These are phyloP conservation scores for Noctua fimbriata DNA, from an alignment of 2,888 invertebrate species.

Conservation along the genomic window DNA sequence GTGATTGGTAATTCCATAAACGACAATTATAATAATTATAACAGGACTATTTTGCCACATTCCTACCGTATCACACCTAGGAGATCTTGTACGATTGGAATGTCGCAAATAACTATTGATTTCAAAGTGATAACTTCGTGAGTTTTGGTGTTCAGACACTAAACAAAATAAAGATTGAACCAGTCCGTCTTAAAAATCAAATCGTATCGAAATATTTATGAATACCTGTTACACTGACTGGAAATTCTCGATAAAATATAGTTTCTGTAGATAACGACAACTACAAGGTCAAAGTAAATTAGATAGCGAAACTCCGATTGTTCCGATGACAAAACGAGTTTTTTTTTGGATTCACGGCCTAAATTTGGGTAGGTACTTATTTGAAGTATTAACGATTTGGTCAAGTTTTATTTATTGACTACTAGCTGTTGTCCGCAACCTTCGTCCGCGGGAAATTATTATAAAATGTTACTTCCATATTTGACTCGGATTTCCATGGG, in stretches of 20 bases:
- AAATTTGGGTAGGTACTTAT: not conserved
- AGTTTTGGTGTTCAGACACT: not conserved
- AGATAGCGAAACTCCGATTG: not conserved
- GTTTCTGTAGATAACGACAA: not conserved
- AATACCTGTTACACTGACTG: not conserved
- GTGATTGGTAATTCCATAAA: constrained; percentile 16
- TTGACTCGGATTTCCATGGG: too few species aligned
- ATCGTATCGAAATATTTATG: not conserved
- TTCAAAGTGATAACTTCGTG: not conserved
- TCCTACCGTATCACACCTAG: constrained; percentile 35
- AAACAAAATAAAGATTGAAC: not conserved
- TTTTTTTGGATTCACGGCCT: not conserved
- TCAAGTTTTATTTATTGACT: too few species aligned
- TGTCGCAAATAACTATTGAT: constrained; percentile 20
- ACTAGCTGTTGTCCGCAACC: too few species aligned
- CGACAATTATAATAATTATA: constrained; percentile 19
- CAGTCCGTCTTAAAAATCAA: not conserved
- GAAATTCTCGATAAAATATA: not conserved
- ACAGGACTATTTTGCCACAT: constrained; percentile 30
- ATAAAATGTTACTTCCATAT: too few species aligned
- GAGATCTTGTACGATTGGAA: constrained; percentile 44
- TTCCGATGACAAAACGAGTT: not conserved
- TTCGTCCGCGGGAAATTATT: too few species aligned
- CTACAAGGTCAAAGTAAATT: not conserved
- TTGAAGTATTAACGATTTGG: too few species aligned